phyloP scores from a whole-genome alignment of 2,888 invertebrate genomes.

The Desoria tigrina region DNA sequence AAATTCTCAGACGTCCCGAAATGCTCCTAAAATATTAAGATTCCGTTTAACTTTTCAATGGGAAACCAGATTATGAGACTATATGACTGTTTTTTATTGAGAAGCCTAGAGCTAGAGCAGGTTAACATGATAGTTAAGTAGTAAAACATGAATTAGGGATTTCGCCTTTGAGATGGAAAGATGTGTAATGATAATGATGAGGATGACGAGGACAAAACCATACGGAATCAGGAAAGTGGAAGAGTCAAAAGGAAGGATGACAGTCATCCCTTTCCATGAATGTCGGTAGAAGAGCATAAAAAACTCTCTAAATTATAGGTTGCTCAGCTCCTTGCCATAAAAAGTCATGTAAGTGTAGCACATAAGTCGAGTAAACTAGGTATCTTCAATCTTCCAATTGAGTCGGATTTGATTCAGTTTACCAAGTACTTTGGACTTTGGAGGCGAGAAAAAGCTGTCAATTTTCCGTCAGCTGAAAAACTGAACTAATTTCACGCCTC shows the following conservation, averaged over 20 bases:
- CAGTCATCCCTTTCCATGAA: constrained; percentile 12
- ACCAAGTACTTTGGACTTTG: background rate
- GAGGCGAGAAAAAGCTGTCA: constrained; percentile 20
- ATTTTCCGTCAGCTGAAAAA: constrained; percentile 18
- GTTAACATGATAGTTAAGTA: too few species aligned
- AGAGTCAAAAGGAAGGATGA: constrained; percentile 8
- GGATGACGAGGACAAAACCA: constrained; percentile 13
- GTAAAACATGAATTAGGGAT: too few species aligned
- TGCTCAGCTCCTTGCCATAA: background rate
- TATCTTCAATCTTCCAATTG: constrained; percentile 1
- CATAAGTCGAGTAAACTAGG: constrained; percentile 16
- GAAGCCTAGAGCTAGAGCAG: too few species aligned
- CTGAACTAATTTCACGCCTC: constrained; percentile 26
- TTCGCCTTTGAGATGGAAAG: too few species aligned
- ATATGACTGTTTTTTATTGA: too few species aligned
- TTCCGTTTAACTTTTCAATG: too few species aligned
- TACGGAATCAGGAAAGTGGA: constrained; percentile 15
- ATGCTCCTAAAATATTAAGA: too few species aligned
- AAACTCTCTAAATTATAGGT: constrained; percentile 11
- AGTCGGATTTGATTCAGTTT: constrained; percentile 14
- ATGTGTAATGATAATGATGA: too few species aligned
- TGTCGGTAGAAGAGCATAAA: constrained; percentile 7
- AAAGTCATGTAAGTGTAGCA: constrained; percentile 13
- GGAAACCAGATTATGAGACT: too few species aligned
- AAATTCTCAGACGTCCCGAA: too few species aligned